Conservation (phyloP, 2,797 vertebrate species). For the Molossus molossus region DNA sequence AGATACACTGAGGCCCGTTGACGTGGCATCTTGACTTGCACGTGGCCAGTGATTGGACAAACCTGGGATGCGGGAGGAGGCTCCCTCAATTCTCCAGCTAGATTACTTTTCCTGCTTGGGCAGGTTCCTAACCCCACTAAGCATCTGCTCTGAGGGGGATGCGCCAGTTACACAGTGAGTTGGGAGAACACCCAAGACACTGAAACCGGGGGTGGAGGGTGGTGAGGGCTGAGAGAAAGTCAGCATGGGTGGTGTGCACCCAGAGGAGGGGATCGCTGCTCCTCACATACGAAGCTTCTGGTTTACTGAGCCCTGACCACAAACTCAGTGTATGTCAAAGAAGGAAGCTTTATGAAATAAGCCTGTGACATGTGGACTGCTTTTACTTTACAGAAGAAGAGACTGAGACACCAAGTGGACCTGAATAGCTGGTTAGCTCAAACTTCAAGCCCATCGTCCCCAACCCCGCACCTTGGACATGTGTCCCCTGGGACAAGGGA, state of each 20-base stretch:
- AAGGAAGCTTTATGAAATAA: too few species aligned
- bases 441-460: not conserved
- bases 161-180: not conserved
- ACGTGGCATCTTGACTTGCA: not conserved
- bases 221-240: not conserved
- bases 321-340: too few species aligned
- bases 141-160: too few species aligned
- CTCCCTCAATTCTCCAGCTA: too few species aligned
- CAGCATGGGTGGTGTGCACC: not conserved
- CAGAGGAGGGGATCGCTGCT: accelerated
- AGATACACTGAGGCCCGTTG: not conserved
- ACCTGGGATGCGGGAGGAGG: not conserved
- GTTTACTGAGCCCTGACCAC: not conserved
- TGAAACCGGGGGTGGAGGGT: too few species aligned
- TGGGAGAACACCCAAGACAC: too few species aligned
- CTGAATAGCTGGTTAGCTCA: not conserved
- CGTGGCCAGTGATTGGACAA: not conserved
- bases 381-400: constrained; percentile 62
- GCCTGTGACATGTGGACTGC: not conserved
- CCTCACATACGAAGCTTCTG: not conserved
- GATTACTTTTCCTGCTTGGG: not conserved
- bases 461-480: accelerated
- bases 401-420: constrained; percentile 6
- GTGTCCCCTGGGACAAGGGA: not conserved
- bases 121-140: accelerated